Evolutionary conservation across 2,888 invertebrate genomes (phyloP), one percentile per base, ranked within the genome.

Genomic region (Zygothrica quintamaculata): DNA sequence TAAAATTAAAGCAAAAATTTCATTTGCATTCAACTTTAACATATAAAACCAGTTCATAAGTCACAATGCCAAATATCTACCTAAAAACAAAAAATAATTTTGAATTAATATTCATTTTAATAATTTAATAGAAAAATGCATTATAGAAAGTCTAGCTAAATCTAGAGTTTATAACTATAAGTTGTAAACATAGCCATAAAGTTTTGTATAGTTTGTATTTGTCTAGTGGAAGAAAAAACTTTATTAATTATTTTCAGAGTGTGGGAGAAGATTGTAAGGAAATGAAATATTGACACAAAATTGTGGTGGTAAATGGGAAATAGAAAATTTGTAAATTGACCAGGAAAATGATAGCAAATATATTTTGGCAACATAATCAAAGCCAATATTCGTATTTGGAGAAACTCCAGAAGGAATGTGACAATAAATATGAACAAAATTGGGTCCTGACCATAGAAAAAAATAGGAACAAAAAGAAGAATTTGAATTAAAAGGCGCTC

Each of bases 341-440:
- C 48, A 46, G 34, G 18, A 2, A 2, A 22, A 22, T 22, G 5
- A 5, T 22, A 44, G 26, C 40, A 75, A 73, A 79, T 73, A 65
- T 57, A 57, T 65, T 55, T 69, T 42, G 65, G 51, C 57, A 65
- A 62, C 59, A 52, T 50, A 60, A 74, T 55, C 56, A 77, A 58
- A 48, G 51, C 43, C 34, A 65, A 56, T 47, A 31, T 40, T 56
- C 18, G 25, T 9, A 4, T 33, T 33, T 9, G 44, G 16, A 48
- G 8, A 8, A 36, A 16, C 15, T 31, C 1, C n/a, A 33, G 18
- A 57, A 36, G 67, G 26, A 66, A 40, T 36, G 40, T 34, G 33
- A 60, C 56, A 70, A 72, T 60, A 72, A 57, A 67, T 67, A 67
- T 70, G 56, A 71, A 61, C 68, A 67, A 67, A 71, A 71, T 56